These are phyloP conservation scores for Cheilosia pagana DNA, from an alignment of 2,888 invertebrate genomes.

Conservation along the genomic window DNA sequence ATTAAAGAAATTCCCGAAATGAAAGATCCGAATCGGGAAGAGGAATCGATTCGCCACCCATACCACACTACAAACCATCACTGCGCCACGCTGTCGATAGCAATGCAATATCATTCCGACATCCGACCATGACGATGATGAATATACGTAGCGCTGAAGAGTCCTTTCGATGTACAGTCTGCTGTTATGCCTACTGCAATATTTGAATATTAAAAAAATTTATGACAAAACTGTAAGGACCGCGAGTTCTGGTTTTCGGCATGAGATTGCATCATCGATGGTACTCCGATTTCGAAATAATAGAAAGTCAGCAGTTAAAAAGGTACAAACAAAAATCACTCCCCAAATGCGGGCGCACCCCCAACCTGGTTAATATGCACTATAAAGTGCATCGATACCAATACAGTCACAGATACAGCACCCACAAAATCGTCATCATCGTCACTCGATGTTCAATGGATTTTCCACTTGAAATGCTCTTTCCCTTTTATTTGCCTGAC, in stretches of 20 bases:
- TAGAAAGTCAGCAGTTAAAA: slow-evolving; percentile 64
- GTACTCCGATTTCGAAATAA: slow-evolving; percentile 54
- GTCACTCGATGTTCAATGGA: slow-evolving; percentile 55
- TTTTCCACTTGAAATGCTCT: slow-evolving; percentile 45
- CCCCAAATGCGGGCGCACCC: slow-evolving; percentile 27
- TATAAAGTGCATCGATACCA: slow-evolving; percentile 33
- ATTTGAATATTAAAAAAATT: slow-evolving; percentile 64
- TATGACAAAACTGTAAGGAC: slow-evolving; percentile 48
- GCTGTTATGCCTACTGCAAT: slow-evolving; percentile 45
- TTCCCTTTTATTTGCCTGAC: slow-evolving; percentile 9
- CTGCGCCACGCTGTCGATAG: slow-evolving; percentile 25
- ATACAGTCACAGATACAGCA: not conserved
- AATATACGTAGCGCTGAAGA: slow-evolving; percentile 43
- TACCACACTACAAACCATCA: slow-evolving; percentile 21
- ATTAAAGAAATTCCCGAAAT: slow-evolving; percentile 66
- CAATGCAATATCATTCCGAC: slow-evolving; percentile 42
- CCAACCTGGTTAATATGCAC: slow-evolving; percentile 47
- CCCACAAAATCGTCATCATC: slow-evolving; percentile 33
- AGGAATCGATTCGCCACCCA: slow-evolving; percentile 2
- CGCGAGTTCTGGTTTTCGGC: slow-evolving; percentile 37
- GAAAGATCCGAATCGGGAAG: slow-evolving; percentile 45
- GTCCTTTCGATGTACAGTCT: slow-evolving; percentile 36
- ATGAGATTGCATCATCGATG: slow-evolving; percentile 47
- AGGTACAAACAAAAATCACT: slow-evolving; percentile 31
- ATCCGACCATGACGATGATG: slow-evolving; percentile 40